Conservation (phyloP, 2,888 invertebrate species). For the Leucoma salicis region DNA sequence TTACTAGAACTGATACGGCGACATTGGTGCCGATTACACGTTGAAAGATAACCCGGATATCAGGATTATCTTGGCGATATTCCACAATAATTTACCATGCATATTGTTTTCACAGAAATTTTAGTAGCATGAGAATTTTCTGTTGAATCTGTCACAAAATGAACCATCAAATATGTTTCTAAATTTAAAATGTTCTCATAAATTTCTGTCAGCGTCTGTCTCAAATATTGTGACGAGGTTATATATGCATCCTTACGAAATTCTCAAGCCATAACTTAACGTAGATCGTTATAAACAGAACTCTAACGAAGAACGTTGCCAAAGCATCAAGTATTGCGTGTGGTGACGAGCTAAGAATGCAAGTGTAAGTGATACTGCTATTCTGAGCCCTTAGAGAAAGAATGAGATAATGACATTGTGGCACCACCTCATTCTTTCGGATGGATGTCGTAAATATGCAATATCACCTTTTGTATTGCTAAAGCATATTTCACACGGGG, state of each 20-base stretch:
- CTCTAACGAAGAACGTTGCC: too few relatives aligned
- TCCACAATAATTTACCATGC: slow-evolving; percentile 69
- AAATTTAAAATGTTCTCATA: slow-evolving; percentile 47
- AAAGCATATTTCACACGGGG: too few relatives aligned
- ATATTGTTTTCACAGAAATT: slow-evolving; percentile 40
- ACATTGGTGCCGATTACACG: slow-evolving; percentile 35
- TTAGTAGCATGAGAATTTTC: slow-evolving; percentile 26
- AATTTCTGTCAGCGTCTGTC: slow-evolving; percentile 14
- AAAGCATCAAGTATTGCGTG: too few relatives aligned
- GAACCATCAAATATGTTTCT: slow-evolving; percentile 35
- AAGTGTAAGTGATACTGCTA: too few relatives aligned
- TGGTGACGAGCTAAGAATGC: too few relatives aligned
- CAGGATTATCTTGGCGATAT: slow-evolving; percentile 64
- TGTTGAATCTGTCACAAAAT: slow-evolving; percentile 18
- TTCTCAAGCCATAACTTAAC: neutral
- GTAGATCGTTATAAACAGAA: too few relatives aligned
- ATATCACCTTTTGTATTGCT: too few relatives aligned
- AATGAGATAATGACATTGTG: too few relatives aligned
- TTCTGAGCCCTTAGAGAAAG: too few relatives aligned
- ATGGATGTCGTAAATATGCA: too few relatives aligned
- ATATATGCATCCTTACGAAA: neutral
- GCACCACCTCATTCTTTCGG: too few relatives aligned
- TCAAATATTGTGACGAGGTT: neutral
- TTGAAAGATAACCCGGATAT: slow-evolving; percentile 62
- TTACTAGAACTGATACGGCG: slow-evolving; percentile 10